phyloP scores from a whole-genome alignment of 2,797 vertebrate genomes.

The Falco naumanni region DNA sequence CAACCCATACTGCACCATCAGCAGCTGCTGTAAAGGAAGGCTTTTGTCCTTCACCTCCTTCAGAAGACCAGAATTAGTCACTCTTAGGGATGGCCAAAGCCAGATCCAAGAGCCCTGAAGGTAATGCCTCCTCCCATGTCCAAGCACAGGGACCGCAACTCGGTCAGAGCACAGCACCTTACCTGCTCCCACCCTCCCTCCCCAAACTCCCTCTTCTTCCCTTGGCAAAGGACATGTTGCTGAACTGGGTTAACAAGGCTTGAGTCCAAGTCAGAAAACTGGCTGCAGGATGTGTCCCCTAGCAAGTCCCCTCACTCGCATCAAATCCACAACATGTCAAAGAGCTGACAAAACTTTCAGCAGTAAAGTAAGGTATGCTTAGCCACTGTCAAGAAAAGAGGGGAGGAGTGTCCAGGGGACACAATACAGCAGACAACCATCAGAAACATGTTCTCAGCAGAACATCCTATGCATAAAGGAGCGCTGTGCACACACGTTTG shows the following conservation, averaged over 20 bases:
- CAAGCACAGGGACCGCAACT: background rate
- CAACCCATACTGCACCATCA: background rate
- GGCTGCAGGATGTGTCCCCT: background rate
- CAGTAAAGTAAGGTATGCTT: background rate
- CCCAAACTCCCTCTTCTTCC: background rate
- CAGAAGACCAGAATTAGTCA: background rate
- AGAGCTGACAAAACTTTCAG: background rate
- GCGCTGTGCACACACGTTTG: background rate
- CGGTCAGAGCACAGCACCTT: background rate
- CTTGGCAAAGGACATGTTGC: background rate
- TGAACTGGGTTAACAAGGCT: background rate
- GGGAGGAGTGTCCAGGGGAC: background rate
- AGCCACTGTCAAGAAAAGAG: background rate
- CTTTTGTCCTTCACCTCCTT: background rate
- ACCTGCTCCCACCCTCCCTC: background rate
- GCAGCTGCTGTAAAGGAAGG: background rate
- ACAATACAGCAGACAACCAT: background rate
- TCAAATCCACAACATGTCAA: background rate
- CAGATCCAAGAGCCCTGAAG: background rate
- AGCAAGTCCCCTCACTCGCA: background rate
- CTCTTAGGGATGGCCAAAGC: background rate
- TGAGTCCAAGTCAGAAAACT: background rate
- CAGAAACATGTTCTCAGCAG: background rate
- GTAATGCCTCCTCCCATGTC: background rate
- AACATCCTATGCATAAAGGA: background rate